Conservation (phyloP, 2,113 vertebrate species). For the Petrocephalus zakoni region DNA sequence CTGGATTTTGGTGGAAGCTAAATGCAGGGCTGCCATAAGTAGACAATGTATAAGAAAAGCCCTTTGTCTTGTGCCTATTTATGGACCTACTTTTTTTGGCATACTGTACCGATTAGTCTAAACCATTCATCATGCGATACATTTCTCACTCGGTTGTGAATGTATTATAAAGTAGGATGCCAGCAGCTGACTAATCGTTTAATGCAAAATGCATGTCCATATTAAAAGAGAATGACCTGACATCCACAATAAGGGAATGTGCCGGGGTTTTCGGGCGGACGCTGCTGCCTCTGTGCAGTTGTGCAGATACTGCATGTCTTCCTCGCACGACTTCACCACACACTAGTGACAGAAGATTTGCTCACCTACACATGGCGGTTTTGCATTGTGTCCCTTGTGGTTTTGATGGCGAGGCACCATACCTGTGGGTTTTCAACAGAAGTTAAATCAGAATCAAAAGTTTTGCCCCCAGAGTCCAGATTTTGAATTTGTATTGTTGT, state of each 20-base stretch:
- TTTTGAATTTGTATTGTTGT: conserved; percentile 20
- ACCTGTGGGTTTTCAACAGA: too few species aligned
- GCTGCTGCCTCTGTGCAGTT: neutral
- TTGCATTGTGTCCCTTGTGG: too few species aligned
- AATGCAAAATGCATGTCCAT: neutral
- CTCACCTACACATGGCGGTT: too few species aligned
- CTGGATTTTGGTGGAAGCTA: neutral
- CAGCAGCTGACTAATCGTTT: neutral
- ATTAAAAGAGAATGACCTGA: neutral
- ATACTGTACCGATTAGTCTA: neutral
- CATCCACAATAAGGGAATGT: neutral
- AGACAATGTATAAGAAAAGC: neutral
- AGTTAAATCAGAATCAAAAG: neutral
- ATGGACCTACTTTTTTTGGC: neutral
- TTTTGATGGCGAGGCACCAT: neutral
- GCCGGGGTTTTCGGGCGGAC: neutral
- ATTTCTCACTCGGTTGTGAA: neutral
- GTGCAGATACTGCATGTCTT: neutral
- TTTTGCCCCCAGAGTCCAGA: neutral
- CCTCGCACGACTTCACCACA: neutral
- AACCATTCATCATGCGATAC: neutral
- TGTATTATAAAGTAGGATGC: neutral
- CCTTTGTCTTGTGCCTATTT: conserved; percentile 4
- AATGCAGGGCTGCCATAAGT: neutral
- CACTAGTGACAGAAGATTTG: neutral